Evolutionary conservation across 2,113 vertebrate species (phyloP).

Genomic region (Phyllostomus discolor): DNA sequence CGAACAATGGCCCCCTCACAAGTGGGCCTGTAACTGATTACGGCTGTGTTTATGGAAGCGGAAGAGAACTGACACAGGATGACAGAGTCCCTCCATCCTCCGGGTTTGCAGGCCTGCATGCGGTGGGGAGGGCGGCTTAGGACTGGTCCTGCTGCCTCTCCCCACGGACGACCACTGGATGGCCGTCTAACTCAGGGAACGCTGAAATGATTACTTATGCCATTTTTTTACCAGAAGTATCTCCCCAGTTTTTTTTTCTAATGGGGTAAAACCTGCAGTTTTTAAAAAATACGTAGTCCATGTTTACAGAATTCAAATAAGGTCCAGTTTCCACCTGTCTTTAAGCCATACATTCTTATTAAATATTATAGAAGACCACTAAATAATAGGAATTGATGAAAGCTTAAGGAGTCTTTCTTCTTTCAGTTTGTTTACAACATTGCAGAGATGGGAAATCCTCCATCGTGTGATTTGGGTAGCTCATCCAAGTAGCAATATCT

Average conservation of each 20-base stretch:
- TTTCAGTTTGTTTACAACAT: background rate
- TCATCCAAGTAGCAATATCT: background rate
- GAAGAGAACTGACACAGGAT: constrained; percentile 84
- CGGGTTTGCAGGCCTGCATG: constrained; percentile 72
- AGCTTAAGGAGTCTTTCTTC: background rate
- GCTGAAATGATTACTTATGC: constrained; percentile 60
- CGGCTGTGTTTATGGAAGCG: constrained; percentile 86
- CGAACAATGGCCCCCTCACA: constrained; percentile 84
- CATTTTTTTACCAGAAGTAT: background rate
- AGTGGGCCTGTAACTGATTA: constrained; percentile 84
- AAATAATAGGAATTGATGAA: background rate
- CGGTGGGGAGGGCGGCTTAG: constrained; percentile 53
- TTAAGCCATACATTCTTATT: background rate
- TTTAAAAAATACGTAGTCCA: background rate
- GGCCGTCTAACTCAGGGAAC: background rate
- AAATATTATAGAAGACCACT: background rate
- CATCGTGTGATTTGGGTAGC: background rate
- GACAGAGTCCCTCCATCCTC: constrained; percentile 81
- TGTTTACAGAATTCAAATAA: background rate
- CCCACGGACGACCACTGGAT: background rate
- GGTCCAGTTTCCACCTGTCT: background rate
- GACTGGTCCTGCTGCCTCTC: background rate
- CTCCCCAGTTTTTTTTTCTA: background rate
- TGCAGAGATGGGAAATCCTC: background rate
- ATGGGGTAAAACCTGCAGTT: background rate